Percentiles rank a stretch among this genome's conserved stretches.
These are phyloP conservation scores for Drosophila histrio DNA, from an alignment of 2,888 invertebrate genomes.

Conservation along the genomic window DNA sequence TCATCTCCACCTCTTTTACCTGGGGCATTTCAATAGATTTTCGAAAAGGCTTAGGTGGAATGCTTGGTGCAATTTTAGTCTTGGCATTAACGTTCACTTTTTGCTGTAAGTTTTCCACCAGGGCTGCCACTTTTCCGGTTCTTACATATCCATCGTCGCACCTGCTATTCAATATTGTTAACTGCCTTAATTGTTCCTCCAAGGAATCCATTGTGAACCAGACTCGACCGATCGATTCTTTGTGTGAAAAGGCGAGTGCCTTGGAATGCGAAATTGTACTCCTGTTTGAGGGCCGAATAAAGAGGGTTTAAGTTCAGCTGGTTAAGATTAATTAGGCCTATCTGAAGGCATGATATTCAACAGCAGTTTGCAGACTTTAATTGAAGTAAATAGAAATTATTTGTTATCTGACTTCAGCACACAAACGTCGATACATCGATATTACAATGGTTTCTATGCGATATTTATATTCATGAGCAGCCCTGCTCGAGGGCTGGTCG, in stretches of 20 bases:
- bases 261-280: neutral
- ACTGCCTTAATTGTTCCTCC: conserved; percentile 89
- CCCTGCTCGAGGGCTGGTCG: neutral
- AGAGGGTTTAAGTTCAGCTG: neutral
- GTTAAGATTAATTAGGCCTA: neutral
- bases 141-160: conserved; percentile 15
- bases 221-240: neutral
- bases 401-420: neutral
- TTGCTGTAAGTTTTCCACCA: conserved; percentile 48
- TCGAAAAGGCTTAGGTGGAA: conserved; percentile 92
- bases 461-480: no score
- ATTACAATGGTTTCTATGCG: neutral
- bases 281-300: no score
- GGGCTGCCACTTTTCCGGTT: conserved; percentile 46
- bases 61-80: conserved; percentile 90
- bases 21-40: conserved; percentile 84
- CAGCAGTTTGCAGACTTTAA: neutral
- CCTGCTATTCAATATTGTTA: conserved; percentile 86
- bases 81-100: conserved; percentile 78
- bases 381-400: neutral
- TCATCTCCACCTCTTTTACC: conserved; percentile 60
- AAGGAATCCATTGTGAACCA: conserved; percentile 86
- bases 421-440: neutral
- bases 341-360: neutral
- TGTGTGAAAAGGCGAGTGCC: neutral